Conservation (phyloP, 2,113 vertebrate genomes). For the Indri indri region DNA sequence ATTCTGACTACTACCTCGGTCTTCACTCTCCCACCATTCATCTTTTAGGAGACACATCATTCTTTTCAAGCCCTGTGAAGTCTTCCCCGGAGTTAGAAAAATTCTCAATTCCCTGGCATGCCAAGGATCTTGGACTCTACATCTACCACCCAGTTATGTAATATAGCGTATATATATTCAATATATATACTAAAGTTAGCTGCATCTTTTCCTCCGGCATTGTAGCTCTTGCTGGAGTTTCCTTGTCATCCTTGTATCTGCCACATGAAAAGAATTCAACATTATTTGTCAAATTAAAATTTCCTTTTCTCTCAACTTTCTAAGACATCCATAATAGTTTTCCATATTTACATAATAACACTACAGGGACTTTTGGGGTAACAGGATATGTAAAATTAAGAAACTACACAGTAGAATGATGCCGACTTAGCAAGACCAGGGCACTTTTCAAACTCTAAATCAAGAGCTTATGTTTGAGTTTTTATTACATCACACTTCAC, state of each 20-base stretch:
- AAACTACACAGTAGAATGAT: background rate
- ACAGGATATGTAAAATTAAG: conserved; percentile 12
- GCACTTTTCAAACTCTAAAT: background rate
- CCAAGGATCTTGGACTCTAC: background rate
- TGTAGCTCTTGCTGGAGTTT: background rate
- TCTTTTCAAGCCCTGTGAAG: background rate
- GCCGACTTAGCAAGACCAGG: background rate
- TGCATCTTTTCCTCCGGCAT: too few relatives aligned
- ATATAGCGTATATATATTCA: background rate
- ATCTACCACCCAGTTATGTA: background rate
- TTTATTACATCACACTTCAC: background rate
- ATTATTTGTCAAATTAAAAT: background rate
- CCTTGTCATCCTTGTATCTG: background rate
- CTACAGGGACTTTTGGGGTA: background rate
- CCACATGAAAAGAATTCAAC: background rate
- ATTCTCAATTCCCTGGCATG: background rate
- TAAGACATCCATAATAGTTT: background rate
- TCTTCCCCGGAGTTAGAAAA: background rate
- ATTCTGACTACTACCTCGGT: background rate
- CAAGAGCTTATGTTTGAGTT: background rate
- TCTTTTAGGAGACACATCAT: background rate
- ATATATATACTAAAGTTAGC: background rate
- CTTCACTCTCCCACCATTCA: background rate
- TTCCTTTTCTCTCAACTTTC: background rate
- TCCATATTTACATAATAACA: background rate